Evolutionary conservation across 2,797 vertebrate species (phyloP), one percentile per base, ranked within the genome.

Genomic region (Enoplosus armatus): DNA sequence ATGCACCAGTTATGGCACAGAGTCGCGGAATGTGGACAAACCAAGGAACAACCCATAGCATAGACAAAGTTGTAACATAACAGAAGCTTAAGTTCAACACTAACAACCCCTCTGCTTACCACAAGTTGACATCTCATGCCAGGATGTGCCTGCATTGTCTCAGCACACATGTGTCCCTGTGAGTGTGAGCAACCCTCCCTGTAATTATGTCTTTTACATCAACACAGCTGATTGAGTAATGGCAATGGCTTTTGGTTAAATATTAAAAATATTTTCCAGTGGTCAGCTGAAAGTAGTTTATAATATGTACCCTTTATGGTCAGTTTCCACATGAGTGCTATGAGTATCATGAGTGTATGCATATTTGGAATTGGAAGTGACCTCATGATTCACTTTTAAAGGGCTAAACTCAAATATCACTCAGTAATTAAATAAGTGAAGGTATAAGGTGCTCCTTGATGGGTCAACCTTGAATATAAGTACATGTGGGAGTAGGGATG

Each of bases 101-200:
- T 63, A 86, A 86, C 58, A 79, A 83, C 75, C 66, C 14, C 24
- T 78, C 51, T 69, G 53, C 71, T 80, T 12, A 80, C 89, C 81
- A 67, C n/a, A 74, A 68, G 64, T 60, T 72, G 67, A 87, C 50
- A 39, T 83, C 76, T 87, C 35, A 53, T 75, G 62, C 72, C 50
- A 24, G 51, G 29, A 77, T 80, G 27, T 64, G 50, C n/a, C 61
- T 33, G 54, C 18, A 33, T 85, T 77, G 41, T 72, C 45, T 76
- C 16, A 27, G 8, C 1, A n/a, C 33, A 50, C 11, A 54, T 9
- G 50, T 61, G 53, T 51, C 16, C 29, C 24, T 72, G 53, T 56
- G 39, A 41, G n/a, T 33, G 24, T 51, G n/a, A 56, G 29, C 29
- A 64, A 10, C 3, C 11, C 8, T 35, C 6, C 54, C 50, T 59